Evolutionary conservation across 2,113 vertebrate species (phyloP).

Genomic region (Cephalopterus ornatus): DNA sequence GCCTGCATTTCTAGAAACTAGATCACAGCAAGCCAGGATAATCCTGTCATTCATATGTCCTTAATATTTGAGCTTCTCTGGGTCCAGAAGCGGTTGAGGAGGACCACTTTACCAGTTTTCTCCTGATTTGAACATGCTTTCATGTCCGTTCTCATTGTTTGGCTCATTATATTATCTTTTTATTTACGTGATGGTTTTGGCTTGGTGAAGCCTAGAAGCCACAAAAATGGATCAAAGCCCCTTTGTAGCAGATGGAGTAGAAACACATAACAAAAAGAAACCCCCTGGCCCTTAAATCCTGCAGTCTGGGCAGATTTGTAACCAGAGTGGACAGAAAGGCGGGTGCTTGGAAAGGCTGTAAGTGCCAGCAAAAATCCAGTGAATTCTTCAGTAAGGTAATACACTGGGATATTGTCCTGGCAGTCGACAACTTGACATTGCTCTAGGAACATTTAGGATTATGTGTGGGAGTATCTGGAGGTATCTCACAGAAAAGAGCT

Average conservation of each 20-base stretch:
- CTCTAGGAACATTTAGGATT: background rate
- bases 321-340: background rate
- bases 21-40: background rate
- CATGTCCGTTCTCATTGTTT: background rate
- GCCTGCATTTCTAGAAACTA: background rate
- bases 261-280: background rate
- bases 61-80: background rate
- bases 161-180: background rate
- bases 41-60: background rate
- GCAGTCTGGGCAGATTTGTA: background rate
- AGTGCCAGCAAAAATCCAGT: background rate
- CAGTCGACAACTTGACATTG: background rate
- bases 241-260: background rate
- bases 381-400: background rate
- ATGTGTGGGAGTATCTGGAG: background rate
- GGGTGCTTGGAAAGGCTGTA: background rate
- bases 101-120: background rate
- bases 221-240: background rate
- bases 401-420: background rate
- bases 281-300: background rate
- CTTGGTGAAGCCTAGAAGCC: background rate
- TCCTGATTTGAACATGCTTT: background rate
- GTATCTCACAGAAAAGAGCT: background rate
- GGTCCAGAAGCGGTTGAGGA: background rate
- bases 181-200: rapidly evolving